phyloP scores from a whole-genome alignment of 2,113 vertebrate genomes.

The Aleadryas rufinucha region DNA sequence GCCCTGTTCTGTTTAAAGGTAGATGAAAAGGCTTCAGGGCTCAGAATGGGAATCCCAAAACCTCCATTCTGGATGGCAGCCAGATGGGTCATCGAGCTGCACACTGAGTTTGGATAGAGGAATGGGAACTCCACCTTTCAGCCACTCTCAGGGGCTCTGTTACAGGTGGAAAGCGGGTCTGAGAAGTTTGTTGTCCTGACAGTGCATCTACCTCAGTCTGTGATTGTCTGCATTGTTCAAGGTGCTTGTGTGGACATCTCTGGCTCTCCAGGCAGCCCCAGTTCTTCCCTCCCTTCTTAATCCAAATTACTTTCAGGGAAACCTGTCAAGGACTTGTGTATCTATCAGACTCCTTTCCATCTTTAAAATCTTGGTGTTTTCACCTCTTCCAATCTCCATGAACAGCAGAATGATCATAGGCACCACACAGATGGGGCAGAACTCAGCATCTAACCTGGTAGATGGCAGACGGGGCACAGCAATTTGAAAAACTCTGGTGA shows the following conservation, averaged over 20 bases:
- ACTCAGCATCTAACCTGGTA: no score
- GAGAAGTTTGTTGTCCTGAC: not conserved
- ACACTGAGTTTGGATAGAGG: not conserved
- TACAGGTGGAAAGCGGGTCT: not conserved
- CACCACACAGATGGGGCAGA: accelerated
- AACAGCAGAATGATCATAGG: not conserved
- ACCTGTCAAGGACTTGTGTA: not conserved
- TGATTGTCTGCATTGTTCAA: not conserved
- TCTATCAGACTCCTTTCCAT: not conserved
- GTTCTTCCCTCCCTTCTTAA: not conserved
- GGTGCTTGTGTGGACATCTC: not conserved
- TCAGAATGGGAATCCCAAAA: not conserved
- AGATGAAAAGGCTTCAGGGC: not conserved
- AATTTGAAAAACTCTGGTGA: not conserved
- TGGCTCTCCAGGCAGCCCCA: not conserved
- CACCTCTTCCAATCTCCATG: not conserved
- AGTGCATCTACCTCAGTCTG: not conserved
- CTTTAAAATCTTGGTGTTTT: not conserved
- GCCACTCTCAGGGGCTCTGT: not conserved
- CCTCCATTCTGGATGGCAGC: not conserved
- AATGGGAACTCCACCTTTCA: not conserved
- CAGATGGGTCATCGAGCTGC: not conserved
- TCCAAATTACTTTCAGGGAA: not conserved
- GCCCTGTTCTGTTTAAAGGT: constrained; percentile 9
- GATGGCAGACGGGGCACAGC: not conserved